phyloP scores from a whole-genome alignment of 2,113 vertebrate species.

The Semnopithecus entellus region DNA sequence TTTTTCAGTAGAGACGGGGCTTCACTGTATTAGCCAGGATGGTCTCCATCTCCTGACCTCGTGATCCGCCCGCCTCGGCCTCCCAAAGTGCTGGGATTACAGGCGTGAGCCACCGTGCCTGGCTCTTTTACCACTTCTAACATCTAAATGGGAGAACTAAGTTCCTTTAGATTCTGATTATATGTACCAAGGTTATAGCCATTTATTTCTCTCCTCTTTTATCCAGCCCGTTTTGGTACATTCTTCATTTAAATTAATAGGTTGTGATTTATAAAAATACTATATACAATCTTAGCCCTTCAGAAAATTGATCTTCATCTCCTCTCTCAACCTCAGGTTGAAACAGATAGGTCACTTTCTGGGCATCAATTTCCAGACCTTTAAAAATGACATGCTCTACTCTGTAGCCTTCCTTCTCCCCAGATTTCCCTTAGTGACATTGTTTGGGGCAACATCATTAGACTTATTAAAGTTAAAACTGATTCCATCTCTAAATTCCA shows the following conservation, averaged over 20 bases:
- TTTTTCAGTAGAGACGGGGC: no score
- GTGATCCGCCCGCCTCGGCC: no score
- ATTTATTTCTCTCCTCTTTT: constrained; percentile 27
- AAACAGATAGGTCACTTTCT: constrained; percentile 21
- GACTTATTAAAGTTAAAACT: not conserved
- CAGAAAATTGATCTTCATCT: not conserved
- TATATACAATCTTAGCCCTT: not conserved
- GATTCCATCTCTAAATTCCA: constrained; percentile 25
- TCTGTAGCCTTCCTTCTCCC: not conserved
- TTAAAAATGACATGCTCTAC: not conserved
- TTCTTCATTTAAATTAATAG: not conserved
- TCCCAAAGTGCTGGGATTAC: no score
- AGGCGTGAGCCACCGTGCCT: no score
- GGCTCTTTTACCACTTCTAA: not conserved
- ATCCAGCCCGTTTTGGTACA: not conserved
- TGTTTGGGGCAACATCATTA: not conserved
- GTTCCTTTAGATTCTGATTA: not conserved
- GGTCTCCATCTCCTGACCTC: no score
- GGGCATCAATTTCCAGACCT: not conserved
- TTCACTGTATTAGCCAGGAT: no score
- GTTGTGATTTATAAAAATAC: constrained; percentile 5
- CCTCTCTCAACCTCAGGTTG: not conserved
- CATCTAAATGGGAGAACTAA: not conserved
- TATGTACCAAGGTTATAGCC: not conserved
- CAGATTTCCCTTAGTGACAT: not conserved